Evolutionary conservation across 2,797 vertebrate genomes (phyloP).

Genomic region (Crenichthys baileyi): DNA sequence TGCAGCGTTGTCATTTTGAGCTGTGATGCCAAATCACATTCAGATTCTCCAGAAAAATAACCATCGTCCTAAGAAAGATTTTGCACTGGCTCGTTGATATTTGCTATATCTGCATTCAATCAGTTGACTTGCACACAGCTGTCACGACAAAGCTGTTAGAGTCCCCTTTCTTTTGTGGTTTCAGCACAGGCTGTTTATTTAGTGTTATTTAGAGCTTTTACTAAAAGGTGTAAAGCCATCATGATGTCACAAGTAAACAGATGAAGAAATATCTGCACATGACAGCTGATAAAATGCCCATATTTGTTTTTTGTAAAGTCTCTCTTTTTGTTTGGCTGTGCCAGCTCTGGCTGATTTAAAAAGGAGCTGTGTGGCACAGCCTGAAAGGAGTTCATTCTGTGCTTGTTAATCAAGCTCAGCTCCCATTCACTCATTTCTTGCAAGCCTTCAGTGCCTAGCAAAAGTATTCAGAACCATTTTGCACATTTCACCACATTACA

Average conservation of each 20-base stretch:
- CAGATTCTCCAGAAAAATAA: slow-evolving; percentile 1
- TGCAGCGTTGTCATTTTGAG: slow-evolving; percentile 7
- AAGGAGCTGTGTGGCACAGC: slow-evolving; percentile 52
- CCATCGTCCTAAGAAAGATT: slow-evolving; percentile 1
- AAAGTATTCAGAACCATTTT: neutral
- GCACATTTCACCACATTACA: neutral
- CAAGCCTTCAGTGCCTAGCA: neutral
- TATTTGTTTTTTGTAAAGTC: slow-evolving; percentile 45
- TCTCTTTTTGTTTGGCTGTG: slow-evolving; percentile 56
- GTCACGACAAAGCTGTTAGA: neutral
- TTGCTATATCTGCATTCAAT: neutral
- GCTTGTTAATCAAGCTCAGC: slow-evolving; percentile 69
- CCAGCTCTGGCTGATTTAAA: slow-evolving; percentile 56
- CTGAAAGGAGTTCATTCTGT: slow-evolving; percentile 55
- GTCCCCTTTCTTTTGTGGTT: neutral
- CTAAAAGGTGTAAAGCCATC: slow-evolving; percentile 50
- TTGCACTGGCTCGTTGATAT: neutral
- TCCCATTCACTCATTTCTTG: slow-evolving; percentile 13
- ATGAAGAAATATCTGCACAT: slow-evolving; percentile 52
- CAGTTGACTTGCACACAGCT: slow-evolving; percentile 5
- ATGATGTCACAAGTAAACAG: slow-evolving; percentile 38
- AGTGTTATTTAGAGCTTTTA: slow-evolving; percentile 31
- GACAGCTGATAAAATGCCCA: slow-evolving; percentile 34
- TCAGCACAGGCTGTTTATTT: slow-evolving; percentile 9
- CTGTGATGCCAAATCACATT: slow-evolving; percentile 3